Evolutionary conservation across 2,888 invertebrate genomes (phyloP).

Genomic region (Hartigia nigra): DNA sequence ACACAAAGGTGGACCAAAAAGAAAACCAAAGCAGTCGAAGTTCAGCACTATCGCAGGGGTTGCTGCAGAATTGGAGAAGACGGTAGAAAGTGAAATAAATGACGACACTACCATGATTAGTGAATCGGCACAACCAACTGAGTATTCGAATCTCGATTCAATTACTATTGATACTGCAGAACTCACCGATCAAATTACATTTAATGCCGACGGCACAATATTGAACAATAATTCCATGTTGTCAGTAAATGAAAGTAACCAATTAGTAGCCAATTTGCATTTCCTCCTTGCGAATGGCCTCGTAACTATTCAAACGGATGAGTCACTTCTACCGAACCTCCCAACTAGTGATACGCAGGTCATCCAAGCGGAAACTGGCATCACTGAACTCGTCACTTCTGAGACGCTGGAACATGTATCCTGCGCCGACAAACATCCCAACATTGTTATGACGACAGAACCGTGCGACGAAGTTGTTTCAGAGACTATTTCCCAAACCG

Average conservation of each 20-base stretch:
- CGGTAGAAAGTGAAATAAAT: constrained; percentile 13
- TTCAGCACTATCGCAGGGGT: constrained; percentile 43
- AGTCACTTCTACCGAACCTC: constrained; percentile 60
- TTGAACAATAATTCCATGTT: constrained; percentile 59
- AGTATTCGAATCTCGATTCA: constrained; percentile 39
- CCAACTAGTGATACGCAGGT: constrained; percentile 45
- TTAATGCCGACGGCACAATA: constrained; percentile 51
- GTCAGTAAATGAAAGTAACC: constrained; percentile 52
- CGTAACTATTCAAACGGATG: constrained; percentile 66
- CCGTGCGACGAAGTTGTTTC: background rate
- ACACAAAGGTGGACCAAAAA: constrained; percentile 36
- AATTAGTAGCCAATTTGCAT: constrained; percentile 56
- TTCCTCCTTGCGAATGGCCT: constrained; percentile 55
- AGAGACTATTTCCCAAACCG: background rate
- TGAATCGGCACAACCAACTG: constrained; percentile 12
- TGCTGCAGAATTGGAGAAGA: constrained; percentile 33
- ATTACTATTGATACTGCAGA: constrained; percentile 42
- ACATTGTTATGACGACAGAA: constrained; percentile 30
- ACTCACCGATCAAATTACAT: constrained; percentile 49
- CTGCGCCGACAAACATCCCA: constrained; percentile 12
- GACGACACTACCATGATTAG: constrained; percentile 10
- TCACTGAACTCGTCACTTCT: constrained; percentile 21
- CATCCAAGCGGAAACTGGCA: constrained; percentile 44
- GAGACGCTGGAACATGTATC: constrained; percentile 1
- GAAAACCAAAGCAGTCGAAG: constrained; percentile 41